A percentile compares a stretch with the other conserved stretches of the same genome.
Conservation (phyloP, 1,140 invertebrate genomes). For the Sarcophaga bullata region DNA sequence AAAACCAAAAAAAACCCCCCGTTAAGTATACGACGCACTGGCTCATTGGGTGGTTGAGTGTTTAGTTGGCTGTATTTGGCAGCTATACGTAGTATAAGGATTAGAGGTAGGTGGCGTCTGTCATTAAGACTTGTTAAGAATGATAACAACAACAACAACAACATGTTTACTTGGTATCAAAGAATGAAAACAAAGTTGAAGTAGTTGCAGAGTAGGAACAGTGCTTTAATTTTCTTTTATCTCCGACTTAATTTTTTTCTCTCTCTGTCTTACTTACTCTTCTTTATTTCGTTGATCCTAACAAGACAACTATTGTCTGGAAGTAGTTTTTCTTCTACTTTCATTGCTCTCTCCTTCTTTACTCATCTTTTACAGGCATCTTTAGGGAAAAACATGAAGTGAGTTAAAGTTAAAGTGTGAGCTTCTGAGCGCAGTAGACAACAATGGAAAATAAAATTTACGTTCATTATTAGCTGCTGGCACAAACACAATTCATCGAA, state of each 20-base stretch:
- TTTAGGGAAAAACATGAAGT: neutral
- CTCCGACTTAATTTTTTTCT: neutral
- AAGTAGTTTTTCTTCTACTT: neutral
- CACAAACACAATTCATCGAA: too few relatives aligned
- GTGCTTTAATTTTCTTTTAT: too few relatives aligned
- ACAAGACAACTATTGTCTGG: constrained; percentile 21
- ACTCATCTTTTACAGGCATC: neutral
- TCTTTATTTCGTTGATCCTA: neutral
- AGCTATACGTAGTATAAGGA: neutral
- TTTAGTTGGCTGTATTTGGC: neutral
- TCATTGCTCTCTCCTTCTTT: neutral
- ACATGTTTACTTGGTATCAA: neutral
- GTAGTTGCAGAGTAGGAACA: too few relatives aligned
- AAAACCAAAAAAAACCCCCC: too few relatives aligned
- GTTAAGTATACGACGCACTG: constrained; percentile 1
- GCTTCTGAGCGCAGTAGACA: neutral
- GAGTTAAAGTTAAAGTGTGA: neutral
- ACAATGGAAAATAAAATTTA: neutral
- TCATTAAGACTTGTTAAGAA: constrained; percentile 9
- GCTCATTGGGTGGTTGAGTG: neutral
- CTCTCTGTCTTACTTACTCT: neutral
- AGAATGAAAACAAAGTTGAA: neutral
- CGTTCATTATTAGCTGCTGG: neutral
- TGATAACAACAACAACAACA: neutral
- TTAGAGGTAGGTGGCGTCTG: neutral